These are phyloP conservation scores for Pachycephala philippinensis DNA, from an alignment of 2,113 vertebrate genomes.

Conservation along the genomic window DNA sequence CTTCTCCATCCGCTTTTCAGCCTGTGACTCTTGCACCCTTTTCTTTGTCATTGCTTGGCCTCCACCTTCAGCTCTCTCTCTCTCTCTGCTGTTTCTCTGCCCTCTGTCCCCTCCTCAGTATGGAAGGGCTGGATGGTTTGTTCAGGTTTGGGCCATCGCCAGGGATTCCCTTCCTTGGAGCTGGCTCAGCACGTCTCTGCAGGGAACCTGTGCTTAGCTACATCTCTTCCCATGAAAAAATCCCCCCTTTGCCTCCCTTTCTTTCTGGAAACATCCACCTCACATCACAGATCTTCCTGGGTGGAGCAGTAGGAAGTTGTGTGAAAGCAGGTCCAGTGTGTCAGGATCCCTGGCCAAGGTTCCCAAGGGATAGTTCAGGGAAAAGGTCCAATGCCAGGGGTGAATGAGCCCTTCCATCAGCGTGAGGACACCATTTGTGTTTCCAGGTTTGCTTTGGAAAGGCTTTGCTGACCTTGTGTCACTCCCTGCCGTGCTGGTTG, in stretches of 20 bases:
- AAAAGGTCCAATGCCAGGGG: neutral
- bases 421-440: rapidly evolving
- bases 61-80: neutral
- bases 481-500: rapidly evolving
- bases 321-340: neutral
- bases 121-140: neutral
- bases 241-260: neutral
- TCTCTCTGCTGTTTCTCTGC: neutral
- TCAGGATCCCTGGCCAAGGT: neutral
- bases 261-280: neutral
- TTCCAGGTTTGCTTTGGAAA: neutral
- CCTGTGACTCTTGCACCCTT: neutral
- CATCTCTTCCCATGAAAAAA: neutral
- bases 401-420: rapidly evolving
- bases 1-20: neutral
- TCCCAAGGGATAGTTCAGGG: neutral
- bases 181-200: neutral
- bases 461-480: neutral
- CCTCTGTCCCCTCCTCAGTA: neutral
- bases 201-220: neutral
- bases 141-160: neutral
- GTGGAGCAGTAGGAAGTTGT: neutral
- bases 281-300: neutral
- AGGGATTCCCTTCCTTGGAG: neutral
- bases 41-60: neutral